Percentiles rank a stretch among this genome's conserved stretches.
Evolutionary conservation across 35 echinoderm and acorn worm species (phyloP).

Genomic region (Anneissia japonica): DNA sequence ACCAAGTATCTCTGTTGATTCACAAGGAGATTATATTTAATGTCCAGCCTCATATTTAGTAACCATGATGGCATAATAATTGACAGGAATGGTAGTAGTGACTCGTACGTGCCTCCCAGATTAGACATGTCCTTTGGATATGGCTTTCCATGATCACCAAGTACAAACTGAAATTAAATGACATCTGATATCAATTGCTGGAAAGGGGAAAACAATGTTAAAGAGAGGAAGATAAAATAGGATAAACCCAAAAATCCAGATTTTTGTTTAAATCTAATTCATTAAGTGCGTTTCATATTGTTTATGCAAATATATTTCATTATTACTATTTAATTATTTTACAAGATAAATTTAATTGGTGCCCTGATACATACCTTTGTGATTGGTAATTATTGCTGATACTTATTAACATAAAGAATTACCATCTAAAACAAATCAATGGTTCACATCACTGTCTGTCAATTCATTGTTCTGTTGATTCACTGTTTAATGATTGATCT

Average conservation of each 20-base stretch:
- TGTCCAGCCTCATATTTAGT: slow-evolving; percentile 43
- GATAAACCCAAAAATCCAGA: neutral
- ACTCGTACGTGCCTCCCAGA: slow-evolving; percentile 79
- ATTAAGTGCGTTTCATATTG: too few relatives aligned
- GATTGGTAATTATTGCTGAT: too few relatives aligned
- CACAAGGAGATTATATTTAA: slow-evolving; percentile 52
- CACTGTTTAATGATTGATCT: too few relatives aligned
- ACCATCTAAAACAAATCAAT: too few relatives aligned
- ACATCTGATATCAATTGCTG: neutral
- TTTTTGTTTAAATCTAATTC: too few relatives aligned
- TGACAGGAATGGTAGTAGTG: slow-evolving; percentile 87
- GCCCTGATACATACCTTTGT: too few relatives aligned
- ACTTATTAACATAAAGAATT: too few relatives aligned
- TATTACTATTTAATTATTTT: too few relatives aligned
- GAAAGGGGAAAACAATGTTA: neutral
- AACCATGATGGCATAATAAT: slow-evolving; percentile 81
- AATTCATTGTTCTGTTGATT: too few relatives aligned
- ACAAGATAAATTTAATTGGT: too few relatives aligned
- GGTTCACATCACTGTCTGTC: too few relatives aligned
- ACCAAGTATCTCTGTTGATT: slow-evolving; percentile 96
- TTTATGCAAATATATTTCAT: too few relatives aligned
- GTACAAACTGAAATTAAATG: slow-evolving; percentile 45
- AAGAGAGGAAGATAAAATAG: neutral
- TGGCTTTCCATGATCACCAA: slow-evolving; percentile 95
- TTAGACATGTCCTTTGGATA: slow-evolving; percentile 56